Conservation (phyloP, 2,888 invertebrate species). For the Gymnocheta viridis region DNA sequence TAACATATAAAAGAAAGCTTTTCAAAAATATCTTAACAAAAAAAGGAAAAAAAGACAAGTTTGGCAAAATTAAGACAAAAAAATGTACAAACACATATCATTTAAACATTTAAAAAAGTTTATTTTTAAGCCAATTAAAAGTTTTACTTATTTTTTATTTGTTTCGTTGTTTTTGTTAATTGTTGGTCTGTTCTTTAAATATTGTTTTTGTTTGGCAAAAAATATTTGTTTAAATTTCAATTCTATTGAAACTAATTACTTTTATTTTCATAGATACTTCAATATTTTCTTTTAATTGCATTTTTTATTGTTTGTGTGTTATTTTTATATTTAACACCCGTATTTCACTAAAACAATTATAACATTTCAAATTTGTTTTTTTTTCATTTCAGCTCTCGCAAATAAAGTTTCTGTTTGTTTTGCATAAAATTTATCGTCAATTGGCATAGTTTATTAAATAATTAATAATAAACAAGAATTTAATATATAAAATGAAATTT, state of each 20-base stretch:
- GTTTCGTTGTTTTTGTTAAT: neutral
- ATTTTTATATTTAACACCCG: neutral
- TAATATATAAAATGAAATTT: conserved; percentile 47
- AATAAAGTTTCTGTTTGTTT: conserved; percentile 63
- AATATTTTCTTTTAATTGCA: conserved; percentile 34
- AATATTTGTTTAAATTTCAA: conserved; percentile 37
- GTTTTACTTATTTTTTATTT: conserved; percentile 11
- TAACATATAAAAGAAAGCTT: neutral
- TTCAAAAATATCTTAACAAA: neutral
- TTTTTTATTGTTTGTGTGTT: neutral
- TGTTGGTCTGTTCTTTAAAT: neutral
- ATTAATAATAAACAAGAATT: conserved; percentile 58
- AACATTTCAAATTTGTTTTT: neutral
- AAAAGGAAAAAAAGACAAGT: neutral
- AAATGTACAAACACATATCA: conserved; percentile 13
- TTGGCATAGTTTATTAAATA: conserved; percentile 58
- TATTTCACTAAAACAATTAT: neutral
- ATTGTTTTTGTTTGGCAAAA: conserved; percentile 22
- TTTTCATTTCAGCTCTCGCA: conserved; percentile 15
- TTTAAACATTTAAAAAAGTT: conserved; percentile 23
- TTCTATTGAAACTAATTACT: neutral
- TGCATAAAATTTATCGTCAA: conserved; percentile 57
- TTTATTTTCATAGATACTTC: conserved; percentile 39
- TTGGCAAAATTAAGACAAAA: neutral
- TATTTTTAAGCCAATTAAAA: conserved; percentile 46